Base-by-base conservation (phyloP, 2,113 vertebrate genomes). In the Ploceus nigricollis region DNA sequence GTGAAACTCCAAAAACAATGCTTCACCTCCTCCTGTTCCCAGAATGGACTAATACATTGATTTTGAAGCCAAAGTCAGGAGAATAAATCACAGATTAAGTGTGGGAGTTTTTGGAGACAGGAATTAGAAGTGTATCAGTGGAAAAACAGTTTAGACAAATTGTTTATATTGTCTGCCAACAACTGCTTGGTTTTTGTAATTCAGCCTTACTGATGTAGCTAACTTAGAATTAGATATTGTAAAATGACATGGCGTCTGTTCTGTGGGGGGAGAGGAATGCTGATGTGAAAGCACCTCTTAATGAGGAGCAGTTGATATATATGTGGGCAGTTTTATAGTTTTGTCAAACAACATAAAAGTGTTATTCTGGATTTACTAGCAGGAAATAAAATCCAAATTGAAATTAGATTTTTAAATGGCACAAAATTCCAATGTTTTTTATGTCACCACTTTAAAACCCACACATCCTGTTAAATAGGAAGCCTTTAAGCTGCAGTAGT, bases 341-440 rank as follows among this genome's bases (percentile, higher is more conserved):
- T 83, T 86, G 47, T 92, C 89, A 92, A 95, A 72, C 44, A 72
- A 39, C 60, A 71, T 93, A 66, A 81, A 94, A 94, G 14, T 89
- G 76, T 93, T 95, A 48, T 82, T 89, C 73, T 93, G 42, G 45
- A 94, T 94, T 94, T 96, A 94, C 42, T 82, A 80, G 15, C 25
- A 82, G 70, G 82, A 90, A 82, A 82, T 93, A 89, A 93, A 96
- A 85, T 61, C 37, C 54, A 72, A 85, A 96, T 85, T 72, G 63
- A 91, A 94, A 92, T 72, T 93, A 89, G 70, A 76, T 87, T 90
- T 86, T 95, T 57, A 93, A 93, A 65, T 69, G 73, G 31, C 66
- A 82, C 23, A 61, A 87, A 85, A 50, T 93, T 77, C 31, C 50
- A 65, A 30, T 15, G 11, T 19, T 89, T 94, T 77, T 87, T 37